Percentiles rank a stretch among this genome's conserved stretches.
Evolutionary conservation across 1,140 invertebrate genomes (phyloP).

Genomic region (Micrasema minimum): DNA sequence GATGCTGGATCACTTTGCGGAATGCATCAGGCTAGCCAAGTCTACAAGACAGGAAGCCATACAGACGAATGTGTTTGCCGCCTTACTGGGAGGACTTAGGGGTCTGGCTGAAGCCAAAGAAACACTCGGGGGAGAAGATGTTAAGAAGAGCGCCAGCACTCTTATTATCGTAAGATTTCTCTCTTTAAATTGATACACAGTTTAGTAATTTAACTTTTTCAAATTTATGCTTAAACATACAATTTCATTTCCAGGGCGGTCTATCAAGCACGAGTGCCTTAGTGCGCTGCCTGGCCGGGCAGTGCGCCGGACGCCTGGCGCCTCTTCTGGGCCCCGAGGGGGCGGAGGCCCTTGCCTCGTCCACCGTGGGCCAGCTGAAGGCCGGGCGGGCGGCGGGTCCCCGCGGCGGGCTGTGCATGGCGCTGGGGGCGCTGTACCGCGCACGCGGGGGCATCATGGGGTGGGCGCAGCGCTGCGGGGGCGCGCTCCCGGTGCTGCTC

Average conservation of each 20-base stretch:
- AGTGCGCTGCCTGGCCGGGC: conserved; percentile 90
- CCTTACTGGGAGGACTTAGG: conserved; percentile 89
- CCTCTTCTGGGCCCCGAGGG: conserved; percentile 56
- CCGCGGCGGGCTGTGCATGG: conserved; percentile 89
- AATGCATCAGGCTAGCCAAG: conserved; percentile 94
- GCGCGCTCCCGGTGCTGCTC: conserved; percentile 84
- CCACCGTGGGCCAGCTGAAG: conserved; percentile 45
- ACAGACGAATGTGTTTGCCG: conserved; percentile 97
- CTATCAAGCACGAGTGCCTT: conserved; percentile 87
- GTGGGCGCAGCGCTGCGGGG: conserved; percentile 54
- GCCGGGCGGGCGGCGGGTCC: conserved; percentile 46
- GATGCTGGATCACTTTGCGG: conserved; percentile 96
- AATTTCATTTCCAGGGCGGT: conserved; percentile 72
- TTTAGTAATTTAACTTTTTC: too few relatives aligned
- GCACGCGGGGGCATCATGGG: conserved; percentile 59
- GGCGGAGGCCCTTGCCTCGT: conserved; percentile 54
- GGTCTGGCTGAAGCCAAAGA: conserved; percentile 89
- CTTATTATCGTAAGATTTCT: conserved; percentile 74
- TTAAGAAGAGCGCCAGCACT: conserved; percentile 85
- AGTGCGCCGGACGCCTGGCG: conserved; percentile 72
- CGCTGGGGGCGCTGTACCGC: conserved; percentile 69
- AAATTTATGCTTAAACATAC: too few relatives aligned
- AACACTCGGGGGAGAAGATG: conserved; percentile 88
- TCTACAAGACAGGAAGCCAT: conserved; percentile 92
- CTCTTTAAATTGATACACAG: neutral